These are phyloP conservation scores for Lophochroa leadbeateri DNA, from an alignment of 2,113 vertebrate species.

Conservation along the genomic window DNA sequence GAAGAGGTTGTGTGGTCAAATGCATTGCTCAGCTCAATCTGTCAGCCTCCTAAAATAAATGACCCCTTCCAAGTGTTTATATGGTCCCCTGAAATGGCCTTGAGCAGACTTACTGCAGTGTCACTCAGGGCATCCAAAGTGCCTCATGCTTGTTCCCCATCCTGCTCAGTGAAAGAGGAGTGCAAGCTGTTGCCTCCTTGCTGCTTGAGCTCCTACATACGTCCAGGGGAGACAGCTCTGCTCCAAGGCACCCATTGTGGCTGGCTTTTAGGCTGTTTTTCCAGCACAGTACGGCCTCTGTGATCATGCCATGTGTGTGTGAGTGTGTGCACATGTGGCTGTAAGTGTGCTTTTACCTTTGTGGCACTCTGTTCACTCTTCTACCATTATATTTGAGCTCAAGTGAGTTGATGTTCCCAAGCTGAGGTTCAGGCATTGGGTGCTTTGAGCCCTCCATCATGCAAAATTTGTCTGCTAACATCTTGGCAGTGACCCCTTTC, in stretches of 20 bases:
- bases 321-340: accelerated
- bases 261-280: background rate
- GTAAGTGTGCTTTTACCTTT: background rate
- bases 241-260: accelerated
- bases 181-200: accelerated
- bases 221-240: accelerated
- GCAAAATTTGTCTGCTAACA: background rate
- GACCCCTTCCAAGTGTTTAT: background rate
- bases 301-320: background rate
- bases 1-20: background rate
- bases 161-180: background rate
- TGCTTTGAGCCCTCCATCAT: background rate
- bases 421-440: background rate
- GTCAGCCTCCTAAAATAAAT: background rate
- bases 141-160: accelerated
- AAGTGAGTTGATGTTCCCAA: background rate
- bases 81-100: background rate
- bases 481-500: background rate
- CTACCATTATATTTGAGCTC: background rate
- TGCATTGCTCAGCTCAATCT: accelerated
- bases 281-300: background rate
- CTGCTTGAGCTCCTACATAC: accelerated
- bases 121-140: background rate
- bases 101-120: background rate
- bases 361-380: background rate